Base-by-base conservation (phyloP, 2,113 vertebrate species). In the Caracal caracal region DNA sequence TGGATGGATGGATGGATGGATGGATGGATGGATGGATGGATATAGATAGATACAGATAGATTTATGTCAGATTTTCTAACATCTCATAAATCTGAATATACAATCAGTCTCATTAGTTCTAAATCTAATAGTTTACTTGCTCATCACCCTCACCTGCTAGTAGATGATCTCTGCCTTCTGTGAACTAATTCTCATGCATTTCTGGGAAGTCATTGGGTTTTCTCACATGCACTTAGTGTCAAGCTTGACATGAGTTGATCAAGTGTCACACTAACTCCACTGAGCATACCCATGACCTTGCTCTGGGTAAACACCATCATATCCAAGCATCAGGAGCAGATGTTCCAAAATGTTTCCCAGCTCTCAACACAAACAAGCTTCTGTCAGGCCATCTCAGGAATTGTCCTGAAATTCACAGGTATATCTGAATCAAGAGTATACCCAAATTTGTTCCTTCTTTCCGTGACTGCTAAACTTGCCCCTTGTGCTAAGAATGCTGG, bases 51-150 rank as follows among this genome's bases (percentile, higher is more conserved):
- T 40, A n/a, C 7, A 47, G 24, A 43, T 9, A 63, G 56, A 40
- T 75, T 92, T 82, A 30, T 81, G 26, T 93, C 71, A 49, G 4
- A 22, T 24, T 93, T 84, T 65, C 68, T 11, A 66, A 51, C 15
- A 88, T 80, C 35, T 61, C 20, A 88, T 81, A 68, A 53, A 90
- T 88, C 70, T 76, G 19, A n/a, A 79, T 70, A 30, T 86, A 61
- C 28, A 91, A 47, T 65, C 47, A 37, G 24, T 91, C 49, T 80
- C 68, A 86, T 95, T 87, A 90, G 63, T 90, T 59, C 47, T 81
- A 85, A 84, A 84, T 30, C n/a, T 61, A 17, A 5, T 81, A 59
- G 70, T 93, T 80, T 28, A 75, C 43, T 85, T 89, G 30, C 24
- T 96, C 35, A 80, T 80, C 80, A 5, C 26, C 59, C n/a, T 95